Evolutionary conservation across 1,140 invertebrate species (phyloP), one percentile per base, ranked within the genome.

Genomic region (Nasonia longicornis): DNA sequence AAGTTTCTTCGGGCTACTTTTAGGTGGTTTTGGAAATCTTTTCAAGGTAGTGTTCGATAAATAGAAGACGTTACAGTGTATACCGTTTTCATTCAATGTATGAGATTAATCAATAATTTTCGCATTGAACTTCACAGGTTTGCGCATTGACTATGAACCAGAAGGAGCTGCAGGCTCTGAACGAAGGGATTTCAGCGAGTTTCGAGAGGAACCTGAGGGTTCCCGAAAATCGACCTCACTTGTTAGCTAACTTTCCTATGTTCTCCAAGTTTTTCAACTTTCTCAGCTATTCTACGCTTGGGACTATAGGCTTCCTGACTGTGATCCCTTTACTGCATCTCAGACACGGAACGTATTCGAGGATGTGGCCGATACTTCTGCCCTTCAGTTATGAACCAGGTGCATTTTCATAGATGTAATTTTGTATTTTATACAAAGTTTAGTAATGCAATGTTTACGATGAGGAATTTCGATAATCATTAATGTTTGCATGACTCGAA

Each of bases 1-100:
- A 16, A 58, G 52, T n/a, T 58, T n/a, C 20, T 58, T 58, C 16
- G 52, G 52, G 42, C 22, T 58, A 26, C 58, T 26, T 76, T 85
- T 3, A 84, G 84, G 3, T 84, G 83, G 80, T 79, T 74, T 26
- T 29, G 85, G 82, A 84, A 73, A 58, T 82, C 3, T 22, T 70
- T 16, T 75, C 70, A 31, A 83, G 84, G 73, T 85, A 26, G 12
- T 35, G 82, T n/a, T 81, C 81, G 29, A 45, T 63, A 26, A 26
- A 26, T 26, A 26, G 26, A 85, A 85, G 79, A 81, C 85, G 52
- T 63, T 16, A 20, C 7, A 42, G 8, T 42, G 58, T 67, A 26
- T 26, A 63, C 31, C 31, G 4, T 35, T 35, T 35, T 6, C 31
- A 35, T 35, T 35, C 31, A n/a, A 2, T 20, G 14, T 16, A 20